Percentiles rank a stretch among this genome's conserved stretches.
Conservation (phyloP, 2,113 vertebrate species). For the Felis chaus region DNA sequence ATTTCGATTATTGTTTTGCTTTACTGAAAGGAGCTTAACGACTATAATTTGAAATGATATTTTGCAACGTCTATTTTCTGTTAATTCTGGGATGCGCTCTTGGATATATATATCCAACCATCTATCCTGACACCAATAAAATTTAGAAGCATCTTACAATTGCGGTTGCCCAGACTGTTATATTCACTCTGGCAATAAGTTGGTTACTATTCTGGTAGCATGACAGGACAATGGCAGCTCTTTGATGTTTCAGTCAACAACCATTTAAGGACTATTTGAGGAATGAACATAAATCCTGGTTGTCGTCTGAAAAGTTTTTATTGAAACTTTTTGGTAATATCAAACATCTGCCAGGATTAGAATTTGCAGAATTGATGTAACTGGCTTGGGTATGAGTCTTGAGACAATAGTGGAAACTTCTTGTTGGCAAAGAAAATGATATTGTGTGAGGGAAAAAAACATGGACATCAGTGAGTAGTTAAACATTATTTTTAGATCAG, state of each 20-base stretch:
- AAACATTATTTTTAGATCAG: background rate
- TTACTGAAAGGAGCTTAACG: background rate
- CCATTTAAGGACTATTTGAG: background rate
- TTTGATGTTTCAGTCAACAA: background rate
- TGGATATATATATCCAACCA: background rate
- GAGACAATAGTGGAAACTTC: background rate
- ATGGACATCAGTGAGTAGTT: background rate
- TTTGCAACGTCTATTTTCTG: background rate
- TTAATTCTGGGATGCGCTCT: background rate
- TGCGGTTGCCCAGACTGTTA: background rate
- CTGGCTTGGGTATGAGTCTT: background rate
- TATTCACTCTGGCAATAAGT: background rate
- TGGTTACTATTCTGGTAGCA: background rate
- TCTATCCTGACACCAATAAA: background rate
- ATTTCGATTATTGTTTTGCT: background rate
- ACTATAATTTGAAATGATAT: background rate
- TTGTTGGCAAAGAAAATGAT: background rate
- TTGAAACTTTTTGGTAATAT: background rate
- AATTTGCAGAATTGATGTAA: background rate
- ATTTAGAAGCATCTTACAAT: background rate
- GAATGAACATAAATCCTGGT: background rate
- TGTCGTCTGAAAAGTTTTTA: background rate
- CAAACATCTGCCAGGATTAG: background rate
- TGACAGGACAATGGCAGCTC: background rate
- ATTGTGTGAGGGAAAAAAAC: background rate